phyloP scores from a whole-genome alignment of 2,797 vertebrate genomes.

The Babyrousa celebensis region DNA sequence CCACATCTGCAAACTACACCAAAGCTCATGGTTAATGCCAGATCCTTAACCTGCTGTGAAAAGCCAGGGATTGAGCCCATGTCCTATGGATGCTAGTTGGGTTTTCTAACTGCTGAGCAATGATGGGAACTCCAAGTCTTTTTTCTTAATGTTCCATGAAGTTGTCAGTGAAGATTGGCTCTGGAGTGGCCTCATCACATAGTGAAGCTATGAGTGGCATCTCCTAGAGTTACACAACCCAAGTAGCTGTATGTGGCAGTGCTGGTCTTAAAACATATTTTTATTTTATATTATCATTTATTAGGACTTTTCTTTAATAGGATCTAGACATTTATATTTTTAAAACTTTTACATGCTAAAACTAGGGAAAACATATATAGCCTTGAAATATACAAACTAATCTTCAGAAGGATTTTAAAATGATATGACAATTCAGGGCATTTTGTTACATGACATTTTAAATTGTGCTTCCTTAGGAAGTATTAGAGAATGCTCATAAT shows the following conservation, averaged over 20 bases:
- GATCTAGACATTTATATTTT: neutral
- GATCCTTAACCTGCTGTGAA: no score
- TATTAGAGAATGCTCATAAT: neutral
- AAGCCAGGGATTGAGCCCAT: no score
- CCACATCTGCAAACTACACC: no score
- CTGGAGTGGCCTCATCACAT: neutral
- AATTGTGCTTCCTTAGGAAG: neutral
- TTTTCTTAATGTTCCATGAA: neutral
- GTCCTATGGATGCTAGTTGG: no score
- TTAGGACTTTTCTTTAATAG: neutral
- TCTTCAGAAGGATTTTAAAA: neutral
- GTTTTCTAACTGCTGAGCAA: no score
- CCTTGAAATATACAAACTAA: neutral
- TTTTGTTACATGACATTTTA: neutral
- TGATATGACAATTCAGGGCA: neutral
- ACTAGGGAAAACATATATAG: neutral
- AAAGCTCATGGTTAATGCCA: no score
- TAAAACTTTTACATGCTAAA: neutral
- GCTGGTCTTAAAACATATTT: neutral
- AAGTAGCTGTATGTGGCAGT: fast-evolving
- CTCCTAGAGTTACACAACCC: neutral
- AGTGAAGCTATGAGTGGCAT: neutral
- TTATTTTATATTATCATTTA: neutral
- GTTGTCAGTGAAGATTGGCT: neutral
- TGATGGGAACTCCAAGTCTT: no score